Conservation (phyloP, 2,113 vertebrate species). For the Sorex araneus region DNA sequence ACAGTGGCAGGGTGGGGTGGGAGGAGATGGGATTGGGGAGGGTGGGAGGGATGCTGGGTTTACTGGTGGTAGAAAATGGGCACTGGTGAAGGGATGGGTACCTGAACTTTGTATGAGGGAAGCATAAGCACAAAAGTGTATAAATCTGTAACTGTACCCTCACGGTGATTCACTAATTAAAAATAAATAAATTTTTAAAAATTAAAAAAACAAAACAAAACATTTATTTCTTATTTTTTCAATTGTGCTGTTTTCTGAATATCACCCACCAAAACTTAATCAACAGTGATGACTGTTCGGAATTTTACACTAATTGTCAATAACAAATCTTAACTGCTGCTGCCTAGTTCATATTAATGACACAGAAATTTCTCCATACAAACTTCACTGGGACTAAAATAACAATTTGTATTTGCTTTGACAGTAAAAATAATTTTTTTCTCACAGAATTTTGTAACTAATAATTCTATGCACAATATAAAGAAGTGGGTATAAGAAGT, state of each 20-base stretch:
- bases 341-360: not conserved
- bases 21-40: too few species aligned
- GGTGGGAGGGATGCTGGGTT: too few species aligned
- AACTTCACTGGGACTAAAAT: conserved; percentile 5
- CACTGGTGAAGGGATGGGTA: too few species aligned
- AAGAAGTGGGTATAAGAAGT: not conserved
- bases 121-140: too few species aligned
- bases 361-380: not conserved
- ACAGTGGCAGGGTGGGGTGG: too few species aligned
- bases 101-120: too few species aligned
- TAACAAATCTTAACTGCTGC: not conserved
- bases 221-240: not conserved
- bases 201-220: too few species aligned
- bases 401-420: conserved; percentile 36
- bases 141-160: too few species aligned
- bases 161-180: too few species aligned
- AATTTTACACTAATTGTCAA: not conserved
- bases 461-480: not conserved
- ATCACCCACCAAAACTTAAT: conserved; percentile 51
- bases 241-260: conserved; percentile 59
- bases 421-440: conserved; percentile 12
- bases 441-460: not conserved
- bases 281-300: conserved; percentile 63
- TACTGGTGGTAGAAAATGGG: too few species aligned
- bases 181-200: too few species aligned